phyloP scores from a whole-genome alignment of 2,888 invertebrate species.

The Pollenia labialis region DNA sequence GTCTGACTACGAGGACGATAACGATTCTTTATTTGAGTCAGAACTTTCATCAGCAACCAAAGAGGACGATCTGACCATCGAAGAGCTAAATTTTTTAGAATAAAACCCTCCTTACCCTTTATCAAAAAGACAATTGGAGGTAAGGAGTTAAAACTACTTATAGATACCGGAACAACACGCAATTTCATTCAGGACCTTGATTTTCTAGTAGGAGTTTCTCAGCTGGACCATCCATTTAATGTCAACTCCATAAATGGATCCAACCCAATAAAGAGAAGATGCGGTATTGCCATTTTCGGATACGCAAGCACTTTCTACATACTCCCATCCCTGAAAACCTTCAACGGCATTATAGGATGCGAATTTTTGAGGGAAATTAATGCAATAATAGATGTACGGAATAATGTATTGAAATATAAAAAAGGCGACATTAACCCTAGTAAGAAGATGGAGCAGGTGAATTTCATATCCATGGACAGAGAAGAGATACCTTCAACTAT shows the following conservation, averaged over 20 bases:
- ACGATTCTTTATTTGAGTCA: constrained; percentile 4
- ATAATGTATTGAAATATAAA: constrained; percentile 11
- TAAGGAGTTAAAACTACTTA: constrained; percentile 52
- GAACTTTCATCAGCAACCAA: constrained; percentile 2
- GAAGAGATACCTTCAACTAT: neutral
- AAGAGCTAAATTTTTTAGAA: constrained; percentile 67
- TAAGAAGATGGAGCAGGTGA: constrained; percentile 15
- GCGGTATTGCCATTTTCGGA: constrained; percentile 57
- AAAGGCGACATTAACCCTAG: neutral
- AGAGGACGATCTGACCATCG: constrained; percentile 3
- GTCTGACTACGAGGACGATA: neutral
- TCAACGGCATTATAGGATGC: constrained; percentile 58
- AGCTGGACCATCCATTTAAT: constrained; percentile 29
- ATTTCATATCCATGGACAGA: neutral
- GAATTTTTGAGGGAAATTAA: constrained; percentile 49
- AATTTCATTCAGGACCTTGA: constrained; percentile 63
- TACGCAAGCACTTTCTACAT: neutral
- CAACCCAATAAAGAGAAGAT: constrained; percentile 38
- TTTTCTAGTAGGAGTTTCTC: neutral
- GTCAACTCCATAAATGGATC: constrained; percentile 56
- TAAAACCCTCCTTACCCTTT: constrained; percentile 53
- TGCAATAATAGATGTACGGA: constrained; percentile 26
- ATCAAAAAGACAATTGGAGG: constrained; percentile 57
- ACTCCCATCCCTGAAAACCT: constrained; percentile 21
- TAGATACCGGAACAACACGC: constrained; percentile 67